Conservation (phyloP, 2,113 vertebrate genomes). For the Scomber scombrus region DNA sequence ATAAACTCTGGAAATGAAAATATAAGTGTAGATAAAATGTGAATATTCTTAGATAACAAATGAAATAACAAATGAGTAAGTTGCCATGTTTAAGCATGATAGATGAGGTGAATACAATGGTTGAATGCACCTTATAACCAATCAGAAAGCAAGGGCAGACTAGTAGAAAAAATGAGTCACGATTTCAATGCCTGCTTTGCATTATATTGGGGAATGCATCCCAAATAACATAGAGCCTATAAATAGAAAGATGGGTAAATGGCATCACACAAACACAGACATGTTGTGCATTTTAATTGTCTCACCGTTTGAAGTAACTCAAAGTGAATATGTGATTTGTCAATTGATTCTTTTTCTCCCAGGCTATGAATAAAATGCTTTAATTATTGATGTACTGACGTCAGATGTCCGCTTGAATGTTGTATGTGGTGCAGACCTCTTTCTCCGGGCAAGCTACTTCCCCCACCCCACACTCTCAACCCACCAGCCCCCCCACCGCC, state of each 20-base stretch:
- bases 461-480: constrained; percentile 64
- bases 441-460: constrained; percentile 80
- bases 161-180: constrained; percentile 41
- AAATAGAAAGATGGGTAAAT: constrained; percentile 74
- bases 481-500: constrained; percentile 39
- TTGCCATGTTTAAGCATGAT: constrained; percentile 39
- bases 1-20: not conserved
- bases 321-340: constrained; percentile 89
- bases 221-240: constrained; percentile 67
- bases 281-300: constrained; percentile 83
- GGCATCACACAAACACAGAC: constrained; percentile 48
- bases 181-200: constrained; percentile 44
- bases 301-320: constrained; percentile 85
- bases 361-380: constrained; percentile 89
- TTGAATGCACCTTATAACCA: constrained; percentile 43
- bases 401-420: constrained; percentile 86
- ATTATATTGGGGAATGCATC: constrained; percentile 56
- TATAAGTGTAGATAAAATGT: constrained; percentile 23
- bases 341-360: constrained; percentile 86
- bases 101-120: constrained; percentile 40
- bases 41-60: constrained; percentile 35
- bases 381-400: constrained; percentile 89
- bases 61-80: constrained; percentile 37
- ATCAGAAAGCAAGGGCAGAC: constrained; percentile 47
- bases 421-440: constrained; percentile 86